Evolutionary conservation across 2,797 vertebrate species (phyloP), one percentile per base, ranked within the genome.

Genomic region (Oophaga sylvatica): DNA sequence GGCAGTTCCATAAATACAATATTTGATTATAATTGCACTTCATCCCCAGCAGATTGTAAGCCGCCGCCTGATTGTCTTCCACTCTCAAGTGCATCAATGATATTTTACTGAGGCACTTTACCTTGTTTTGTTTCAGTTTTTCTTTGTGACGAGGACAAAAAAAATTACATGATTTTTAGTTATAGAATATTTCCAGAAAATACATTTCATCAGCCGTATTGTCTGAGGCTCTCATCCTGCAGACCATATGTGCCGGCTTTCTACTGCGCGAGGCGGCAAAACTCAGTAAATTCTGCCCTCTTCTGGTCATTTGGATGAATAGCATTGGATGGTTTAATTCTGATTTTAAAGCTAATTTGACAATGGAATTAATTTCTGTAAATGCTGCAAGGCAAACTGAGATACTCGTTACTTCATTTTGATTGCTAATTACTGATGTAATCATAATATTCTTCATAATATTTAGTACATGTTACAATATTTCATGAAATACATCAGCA

Each of bases 231-330:
- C 8, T 68, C 48, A 57, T 67, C 80, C 19, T 0, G 19, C 20
- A 53, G 22, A 16, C 17, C 31, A 35, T 17, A 78, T 2, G 87
- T 35, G n/a, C 41, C 2, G 19, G 57, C 19, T 70, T 17, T 62
- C 2, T 68, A 57, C 19, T 57, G 31, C 35, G 35, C 0, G 15
- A 71, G 80, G 57, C 63, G 68, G 45, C 90, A 41, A 17, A 84
- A 29, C 53, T 89, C 93, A 90, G 94, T 88, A 90, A 84, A 91
- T 89, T 90, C 93, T 94, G 95, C 95, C 95, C 94, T 94, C 95
- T 95, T 91, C 93, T 93, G 95, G 89, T 88, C 31, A 73, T 81
- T 87, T n/a, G 4, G 70, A 48, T 45, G 48, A 83, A 83, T 19
- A 17, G 11, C 81, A 67, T 12, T 9, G 26, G 5, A 65, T 29